Percentiles rank a stretch among this genome's conserved stretches.
phyloP scores from a whole-genome alignment of 2,888 invertebrate genomes.

The Pheosia tremula region DNA sequence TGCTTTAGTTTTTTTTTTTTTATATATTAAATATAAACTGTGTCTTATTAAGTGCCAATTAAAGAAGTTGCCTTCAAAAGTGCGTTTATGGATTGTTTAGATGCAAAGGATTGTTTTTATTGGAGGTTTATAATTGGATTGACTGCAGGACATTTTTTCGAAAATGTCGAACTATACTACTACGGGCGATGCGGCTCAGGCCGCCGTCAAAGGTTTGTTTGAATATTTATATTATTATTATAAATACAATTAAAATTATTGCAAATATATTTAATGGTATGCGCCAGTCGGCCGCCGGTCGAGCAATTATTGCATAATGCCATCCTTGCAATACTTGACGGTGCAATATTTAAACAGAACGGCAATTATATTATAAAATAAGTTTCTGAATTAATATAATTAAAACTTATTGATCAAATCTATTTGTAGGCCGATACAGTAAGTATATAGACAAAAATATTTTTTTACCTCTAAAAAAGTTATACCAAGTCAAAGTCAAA shows the following conservation, averaged over 20 bases:
- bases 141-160: conserved; percentile 37
- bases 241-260: not conserved
- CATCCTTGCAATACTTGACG: conserved; percentile 16
- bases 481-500: no score
- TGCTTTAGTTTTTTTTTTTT: conserved; percentile 38
- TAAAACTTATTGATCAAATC: no score
- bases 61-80: conserved; percentile 46
- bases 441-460: no score
- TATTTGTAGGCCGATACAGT: no score
- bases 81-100: conserved; percentile 35
- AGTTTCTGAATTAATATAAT: no score
- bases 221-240: conserved; percentile 1
- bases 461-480: no score
- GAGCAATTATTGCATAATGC: conserved; percentile 26
- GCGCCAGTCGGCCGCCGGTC: conserved; percentile 5
- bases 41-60: conserved; percentile 67
- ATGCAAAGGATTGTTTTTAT: conserved; percentile 46
- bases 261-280: conserved; percentile 13
- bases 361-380: not conserved
- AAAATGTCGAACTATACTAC: conserved; percentile 72
- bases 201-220: conserved; percentile 71
- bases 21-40: conserved; percentile 45
- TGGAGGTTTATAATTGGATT: conserved; percentile 45
- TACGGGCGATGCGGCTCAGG: conserved; percentile 59
- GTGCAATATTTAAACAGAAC: not conserved